Conservation (phyloP, 2,113 vertebrate genomes). For the Lota lota region DNA sequence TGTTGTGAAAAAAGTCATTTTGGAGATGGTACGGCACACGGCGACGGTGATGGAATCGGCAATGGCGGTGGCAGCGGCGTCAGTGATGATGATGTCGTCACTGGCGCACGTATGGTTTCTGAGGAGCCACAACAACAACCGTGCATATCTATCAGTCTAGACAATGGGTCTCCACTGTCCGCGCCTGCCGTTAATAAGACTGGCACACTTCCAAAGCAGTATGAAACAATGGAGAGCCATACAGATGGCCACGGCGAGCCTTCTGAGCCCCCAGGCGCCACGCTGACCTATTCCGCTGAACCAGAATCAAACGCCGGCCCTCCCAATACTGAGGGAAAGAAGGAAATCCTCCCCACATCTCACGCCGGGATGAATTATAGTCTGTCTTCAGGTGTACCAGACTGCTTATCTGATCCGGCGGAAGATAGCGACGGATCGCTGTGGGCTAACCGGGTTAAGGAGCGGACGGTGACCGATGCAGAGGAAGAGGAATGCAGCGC, state of each 20-base stretch:
- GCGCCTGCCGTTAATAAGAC: slow-evolving; percentile 43
- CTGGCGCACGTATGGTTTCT: slow-evolving; percentile 40
- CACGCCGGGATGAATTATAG: slow-evolving; percentile 18
- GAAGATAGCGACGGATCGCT: slow-evolving; percentile 26
- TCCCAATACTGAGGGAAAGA: slow-evolving; percentile 36
- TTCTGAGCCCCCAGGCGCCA: slow-evolving; percentile 47
- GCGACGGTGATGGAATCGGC: slow-evolving; percentile 16
- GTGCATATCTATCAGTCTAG: slow-evolving; percentile 57
- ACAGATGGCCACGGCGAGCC: slow-evolving; percentile 53
- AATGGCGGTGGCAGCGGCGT: no score
- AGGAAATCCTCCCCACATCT: slow-evolving; percentile 31
- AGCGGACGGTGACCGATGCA: slow-evolving; percentile 20
- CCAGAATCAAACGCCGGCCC: slow-evolving; percentile 44
- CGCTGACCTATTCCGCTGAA: slow-evolving; percentile 36
- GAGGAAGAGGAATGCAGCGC: slow-evolving; percentile 25
- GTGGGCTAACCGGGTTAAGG: slow-evolving; percentile 12
- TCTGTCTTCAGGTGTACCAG: slow-evolving; percentile 8
- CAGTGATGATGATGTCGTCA: slow-evolving; percentile 39
- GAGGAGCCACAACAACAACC: slow-evolving; percentile 49
- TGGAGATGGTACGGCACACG: slow-evolving; percentile 13
- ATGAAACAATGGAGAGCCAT: slow-evolving; percentile 64
- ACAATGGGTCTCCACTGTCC: slow-evolving; percentile 60
- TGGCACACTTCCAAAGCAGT: slow-evolving; percentile 57
- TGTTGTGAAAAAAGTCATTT: background rate
- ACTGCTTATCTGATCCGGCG: slow-evolving; percentile 22